A percentile compares a stretch with the other conserved stretches of the same genome.
Evolutionary conservation across 2,888 invertebrate species (phyloP).

Genomic region (Cosmorhoe ocellata): DNA sequence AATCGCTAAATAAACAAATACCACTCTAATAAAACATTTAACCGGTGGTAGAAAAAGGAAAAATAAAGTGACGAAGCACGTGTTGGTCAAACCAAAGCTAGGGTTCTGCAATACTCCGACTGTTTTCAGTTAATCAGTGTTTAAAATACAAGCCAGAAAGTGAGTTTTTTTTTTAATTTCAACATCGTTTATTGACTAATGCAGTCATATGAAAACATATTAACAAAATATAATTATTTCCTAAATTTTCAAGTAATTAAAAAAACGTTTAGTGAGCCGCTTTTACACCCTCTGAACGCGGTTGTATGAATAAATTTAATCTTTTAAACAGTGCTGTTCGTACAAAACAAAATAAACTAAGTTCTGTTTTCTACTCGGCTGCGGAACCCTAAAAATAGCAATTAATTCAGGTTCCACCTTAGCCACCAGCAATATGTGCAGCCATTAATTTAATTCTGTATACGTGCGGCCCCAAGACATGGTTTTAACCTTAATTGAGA

Average conservation of each 20-base stretch:
- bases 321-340: too few relatives aligned
- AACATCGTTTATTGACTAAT: too few relatives aligned
- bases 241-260: too few relatives aligned
- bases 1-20: conserved; percentile 63
- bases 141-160: too few relatives aligned
- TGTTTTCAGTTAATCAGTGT: too few relatives aligned
- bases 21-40: conserved; percentile 75
- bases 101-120: conserved; percentile 7
- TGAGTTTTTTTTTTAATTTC: too few relatives aligned
- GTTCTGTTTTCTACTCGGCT: not conserved
- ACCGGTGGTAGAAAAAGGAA: conserved; percentile 58
- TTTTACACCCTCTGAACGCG: too few relatives aligned
- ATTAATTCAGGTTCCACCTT: conserved; percentile 35
- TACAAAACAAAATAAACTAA: too few relatives aligned
- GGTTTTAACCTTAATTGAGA: conserved; percentile 82
- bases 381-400: conserved; percentile 23
- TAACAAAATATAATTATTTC: too few relatives aligned
- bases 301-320: too few relatives aligned
- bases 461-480: conserved; percentile 76
- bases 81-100: not conserved
- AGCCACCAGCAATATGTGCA: conserved; percentile 71
- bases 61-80: conserved; percentile 15
- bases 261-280: too few relatives aligned
- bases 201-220: too few relatives aligned
- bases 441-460: conserved; percentile 81